Evolutionary conservation across 2,797 vertebrate genomes (phyloP), one percentile per base, ranked within the genome.

Genomic region (Manis pentadactyla): DNA sequence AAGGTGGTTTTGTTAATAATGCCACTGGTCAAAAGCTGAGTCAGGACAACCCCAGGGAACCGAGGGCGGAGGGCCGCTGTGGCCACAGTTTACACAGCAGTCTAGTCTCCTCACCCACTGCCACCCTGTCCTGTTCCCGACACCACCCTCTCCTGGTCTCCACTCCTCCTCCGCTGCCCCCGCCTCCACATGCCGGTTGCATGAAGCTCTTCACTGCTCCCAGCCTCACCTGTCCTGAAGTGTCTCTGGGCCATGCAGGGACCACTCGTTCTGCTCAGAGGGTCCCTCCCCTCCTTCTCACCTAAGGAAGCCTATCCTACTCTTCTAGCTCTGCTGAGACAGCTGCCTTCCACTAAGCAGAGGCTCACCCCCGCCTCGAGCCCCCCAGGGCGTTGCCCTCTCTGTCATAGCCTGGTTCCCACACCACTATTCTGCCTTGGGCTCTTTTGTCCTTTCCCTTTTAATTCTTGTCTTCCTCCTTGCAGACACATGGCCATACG

Each of bases 321-420:
- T 14, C 0, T 3, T 9, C 0, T 46, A 2, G 1, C 15, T 31
- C 39, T 46, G 39, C 5, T 1, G 1, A 29, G 23, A 6, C 29
- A 77, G 61, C 37, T 29, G 25, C 27, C 55, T 25, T n/a, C 29
- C 29, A 4, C 46, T 42, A 31, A 66, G 21, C 37, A 4, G 27
- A 1, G 4, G 7, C 12, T 6, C 55, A 27, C 2, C n/a, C 23
- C 31, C 8, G 10, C 42, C 31, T 51, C 25, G 23, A 7, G 7
- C 34, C 51, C 66, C 27, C 31, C 0, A 17, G 19, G 5, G 7
- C 53, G 3, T 18, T 12, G 17, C 53, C 2, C 46, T 11, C 46
- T 46, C 46, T 46, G 46, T 46, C 46, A 46, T 46, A 46, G 42
- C 42, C 9, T 46, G 42, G 10, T 46, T 11, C 46, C 8, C 46